Evolutionary conservation across 2,888 invertebrate genomes (phyloP), one percentile per base, ranked within the genome.

Genomic region (Agriopis aurantiaria): DNA sequence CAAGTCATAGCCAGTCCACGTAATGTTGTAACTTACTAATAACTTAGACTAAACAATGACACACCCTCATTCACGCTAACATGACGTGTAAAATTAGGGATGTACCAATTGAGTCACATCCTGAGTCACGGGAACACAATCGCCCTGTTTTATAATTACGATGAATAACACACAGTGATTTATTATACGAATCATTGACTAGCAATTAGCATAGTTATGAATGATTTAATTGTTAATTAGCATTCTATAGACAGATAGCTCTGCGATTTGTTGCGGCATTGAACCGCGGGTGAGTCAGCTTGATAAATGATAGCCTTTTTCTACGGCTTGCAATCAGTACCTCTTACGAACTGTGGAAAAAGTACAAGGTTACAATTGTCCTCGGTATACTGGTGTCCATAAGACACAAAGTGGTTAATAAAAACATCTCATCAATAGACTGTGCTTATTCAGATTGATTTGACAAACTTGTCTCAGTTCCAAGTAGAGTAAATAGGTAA

Each of bases 161-260:
- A 83, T 85, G 85, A 85, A 79, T 84, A 86, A 88, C 82, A 83
- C n/a, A 79, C 81, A 82, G 85, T 86, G 85, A 90, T 80, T 86
- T 84, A 82, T 80, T 78, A 75, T 74, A 80, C 66, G 72, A 78
- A 78, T 78, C 75, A 78, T 74, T 75, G 76, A 65, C 73, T 75
- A 80, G 71, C 78, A 80, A 80, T 74, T 80, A 74, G 74, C 73
- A 74, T 81, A 80, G 78, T 81, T 83, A 81, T 81, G 77, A 81
- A 83, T 83, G 80, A 78, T 76, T 72, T 75, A 76, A 80, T 73
- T 79, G 73, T 77, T 76, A 73, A 82, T 86, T 83, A 78, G 72
- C 79, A 85, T 85, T 83, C 79, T 80, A 78, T 69, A 69, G 67
- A 60, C 69, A 76, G 73, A 75, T 75, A 72, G 72, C 73, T 74